These are phyloP conservation scores for Willisornis vidua DNA, from an alignment of 2,113 vertebrate genomes.

Conservation along the genomic window DNA sequence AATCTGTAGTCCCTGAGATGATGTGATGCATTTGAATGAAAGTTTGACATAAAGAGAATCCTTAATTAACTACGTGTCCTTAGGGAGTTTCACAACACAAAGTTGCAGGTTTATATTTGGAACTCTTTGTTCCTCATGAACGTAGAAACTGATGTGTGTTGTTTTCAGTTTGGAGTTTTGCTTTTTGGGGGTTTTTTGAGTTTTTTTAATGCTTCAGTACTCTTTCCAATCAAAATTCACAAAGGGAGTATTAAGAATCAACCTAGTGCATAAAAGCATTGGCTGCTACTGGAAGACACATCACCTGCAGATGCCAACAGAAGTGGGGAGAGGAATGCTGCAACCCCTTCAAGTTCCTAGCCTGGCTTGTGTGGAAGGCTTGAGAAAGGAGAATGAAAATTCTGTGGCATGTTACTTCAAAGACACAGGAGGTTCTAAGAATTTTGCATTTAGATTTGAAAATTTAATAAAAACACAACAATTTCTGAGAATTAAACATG, in stretches of 20 bases:
- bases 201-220: neutral
- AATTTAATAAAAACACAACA: neutral
- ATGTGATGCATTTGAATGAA: conserved; percentile 22
- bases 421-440: neutral
- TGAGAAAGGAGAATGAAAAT: neutral
- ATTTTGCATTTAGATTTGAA: neutral
- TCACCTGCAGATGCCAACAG: neutral
- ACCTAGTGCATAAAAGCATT: neutral
- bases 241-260: neutral
- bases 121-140: neutral
- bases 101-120: neutral
- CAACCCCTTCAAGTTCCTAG: neutral
- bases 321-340: neutral
- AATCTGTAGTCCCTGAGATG: conserved; percentile 2
- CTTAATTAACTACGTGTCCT: neutral
- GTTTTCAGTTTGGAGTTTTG: neutral
- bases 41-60: conserved; percentile 22
- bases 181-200: neutral
- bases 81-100: neutral
- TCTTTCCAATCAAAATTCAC: neutral
- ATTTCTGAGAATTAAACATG: neutral
- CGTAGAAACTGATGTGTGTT: neutral
- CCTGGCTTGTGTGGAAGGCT: neutral
- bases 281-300: neutral
- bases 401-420: neutral